Base-by-base conservation (phyloP, 2,113 vertebrate species). In the Odocoileus hemionus region DNA sequence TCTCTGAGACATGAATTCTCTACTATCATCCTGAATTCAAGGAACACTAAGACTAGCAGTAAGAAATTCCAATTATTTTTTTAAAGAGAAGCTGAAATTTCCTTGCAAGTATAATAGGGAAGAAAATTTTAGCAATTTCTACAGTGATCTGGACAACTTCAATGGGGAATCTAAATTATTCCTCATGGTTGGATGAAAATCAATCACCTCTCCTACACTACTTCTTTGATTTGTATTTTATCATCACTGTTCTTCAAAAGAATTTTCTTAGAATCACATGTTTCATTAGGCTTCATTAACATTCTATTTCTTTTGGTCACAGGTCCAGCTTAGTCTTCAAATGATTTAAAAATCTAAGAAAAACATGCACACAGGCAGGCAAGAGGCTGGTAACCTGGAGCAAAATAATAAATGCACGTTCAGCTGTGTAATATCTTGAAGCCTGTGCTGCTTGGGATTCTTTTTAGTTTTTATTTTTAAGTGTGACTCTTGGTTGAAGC, bases 401-500 rank as follows among this genome's bases (percentile, higher is more conserved):
- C 45, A 94, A 80, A 78, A 95, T 97, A 97, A 54, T 57, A 94
- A 58, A 78, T 3, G 17, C 26, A 83, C 45, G n/a, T 60, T 54
- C 79, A 94, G 61, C 95, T 74, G 28, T 23, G 89, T 91, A 94
- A 61, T 86, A 91, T 97, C 87, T 97, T 85, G 82, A 96, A 87
- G 76, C 55, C 61, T 67, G 57, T 96, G 87, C 54, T 98, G n/a
- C 21, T 74, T 95, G 67, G 84, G 94, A 97, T 97, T 97, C 96
- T 97, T 98, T 96, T 97, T 3, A 30, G 70, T 96, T 95, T 95
- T 97, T 95, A 93, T 95, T 95, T 97, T 94, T 96, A 91, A 97
- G 89, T 92, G 12, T 95, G 97, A 96, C 94, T 98, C 94, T 97
- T 97, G 64, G 64, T 82, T 93, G 93, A 98, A 98, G 97, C 98